Percentiles rank a stretch among this genome's conserved stretches.
Conservation (phyloP, 2,113 vertebrate genomes). For the Brachypteracias leptosomus region DNA sequence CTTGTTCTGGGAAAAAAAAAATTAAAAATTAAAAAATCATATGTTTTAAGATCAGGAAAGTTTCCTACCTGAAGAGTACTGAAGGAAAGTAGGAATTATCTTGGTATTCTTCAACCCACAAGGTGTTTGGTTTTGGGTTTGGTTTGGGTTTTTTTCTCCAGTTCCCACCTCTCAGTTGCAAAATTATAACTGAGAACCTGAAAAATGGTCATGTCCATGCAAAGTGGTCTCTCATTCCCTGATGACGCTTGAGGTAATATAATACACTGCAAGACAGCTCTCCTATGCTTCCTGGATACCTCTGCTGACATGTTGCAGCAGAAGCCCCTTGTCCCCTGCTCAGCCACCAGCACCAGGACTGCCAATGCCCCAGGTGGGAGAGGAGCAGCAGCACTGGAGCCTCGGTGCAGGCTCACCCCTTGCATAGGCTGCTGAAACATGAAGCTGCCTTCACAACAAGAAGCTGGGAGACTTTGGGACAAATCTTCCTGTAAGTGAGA, state of each 20-base stretch:
- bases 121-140: not conserved
- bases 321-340: not conserved
- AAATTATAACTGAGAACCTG: not conserved
- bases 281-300: accelerated
- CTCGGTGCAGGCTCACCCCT: not conserved
- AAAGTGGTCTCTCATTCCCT: not conserved
- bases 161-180: not conserved
- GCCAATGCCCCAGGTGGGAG: not conserved
- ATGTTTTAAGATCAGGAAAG: not conserved
- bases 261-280: too few relatives aligned
- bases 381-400: not conserved
- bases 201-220: not conserved
- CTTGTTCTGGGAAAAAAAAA: not conserved
- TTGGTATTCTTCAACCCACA: not conserved
- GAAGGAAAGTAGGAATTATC: not conserved
- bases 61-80: not conserved
- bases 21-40: not conserved
- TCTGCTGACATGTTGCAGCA: not conserved
- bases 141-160: not conserved
- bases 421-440: not conserved
- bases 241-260: not conserved
- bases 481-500: not conserved
- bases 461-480: too few relatives aligned
- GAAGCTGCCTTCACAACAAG: not conserved
- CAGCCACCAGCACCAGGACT: not conserved